Evolutionary conservation across 2,888 invertebrate species (phyloP).

Genomic region (Machimus atricapillus): DNA sequence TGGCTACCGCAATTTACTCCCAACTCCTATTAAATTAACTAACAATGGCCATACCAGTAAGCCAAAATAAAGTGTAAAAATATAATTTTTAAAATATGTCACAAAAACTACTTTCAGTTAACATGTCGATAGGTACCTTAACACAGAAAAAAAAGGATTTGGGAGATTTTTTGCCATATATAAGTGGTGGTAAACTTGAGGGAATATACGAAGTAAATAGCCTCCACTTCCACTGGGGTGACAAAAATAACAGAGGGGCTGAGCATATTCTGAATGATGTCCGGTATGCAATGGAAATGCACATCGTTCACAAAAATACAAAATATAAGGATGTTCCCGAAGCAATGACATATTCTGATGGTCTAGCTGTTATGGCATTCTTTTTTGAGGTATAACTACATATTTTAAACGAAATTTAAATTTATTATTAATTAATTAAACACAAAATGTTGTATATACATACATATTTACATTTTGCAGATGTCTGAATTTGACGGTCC

Average conservation of each 20-base stretch:
- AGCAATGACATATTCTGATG: conserved; percentile 76
- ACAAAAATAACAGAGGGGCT: conserved; percentile 78
- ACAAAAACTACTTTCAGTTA: neutral
- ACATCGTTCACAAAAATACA: conserved; percentile 79
- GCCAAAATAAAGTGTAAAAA: conserved; percentile 28
- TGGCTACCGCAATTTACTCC: conserved; percentile 72
- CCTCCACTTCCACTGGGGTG: conserved; percentile 80
- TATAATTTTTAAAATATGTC: neutral
- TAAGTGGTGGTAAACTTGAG: conserved; percentile 70
- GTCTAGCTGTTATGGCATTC: conserved; percentile 81
- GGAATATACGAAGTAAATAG: conserved; percentile 74
- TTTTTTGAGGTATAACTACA: conserved; percentile 70
- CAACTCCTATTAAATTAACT: conserved; percentile 68
- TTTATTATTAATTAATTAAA: neutral
- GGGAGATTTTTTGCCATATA: neutral
- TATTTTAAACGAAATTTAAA: neutral
- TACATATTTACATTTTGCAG: neutral
- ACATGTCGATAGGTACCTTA: neutral
- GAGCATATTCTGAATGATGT: conserved; percentile 79
- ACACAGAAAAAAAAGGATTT: conserved; percentile 51
- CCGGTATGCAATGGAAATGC: conserved; percentile 82
- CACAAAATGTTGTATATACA: neutral
- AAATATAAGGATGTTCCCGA: conserved; percentile 68
- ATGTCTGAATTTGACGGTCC: neutral
- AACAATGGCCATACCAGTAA: conserved; percentile 74